phyloP scores from a whole-genome alignment of 2,797 vertebrate species.

The Hirundo rustica region DNA sequence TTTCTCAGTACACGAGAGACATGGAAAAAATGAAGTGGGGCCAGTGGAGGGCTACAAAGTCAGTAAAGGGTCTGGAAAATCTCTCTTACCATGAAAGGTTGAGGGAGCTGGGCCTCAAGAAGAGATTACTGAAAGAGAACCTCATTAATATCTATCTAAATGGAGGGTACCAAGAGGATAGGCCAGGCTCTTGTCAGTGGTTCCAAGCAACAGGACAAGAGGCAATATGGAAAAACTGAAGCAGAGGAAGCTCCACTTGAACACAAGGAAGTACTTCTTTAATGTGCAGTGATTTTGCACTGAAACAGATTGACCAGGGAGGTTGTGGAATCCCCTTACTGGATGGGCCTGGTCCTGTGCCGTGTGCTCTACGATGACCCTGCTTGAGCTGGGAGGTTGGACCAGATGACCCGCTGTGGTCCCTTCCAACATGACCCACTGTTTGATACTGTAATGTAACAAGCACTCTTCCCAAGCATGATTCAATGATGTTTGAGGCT shows the following conservation, averaged over 20 bases:
- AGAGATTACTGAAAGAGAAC: not conserved
- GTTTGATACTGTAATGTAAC: not conserved
- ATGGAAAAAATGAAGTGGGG: not conserved
- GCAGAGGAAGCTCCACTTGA: not conserved
- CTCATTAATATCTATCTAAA: not conserved
- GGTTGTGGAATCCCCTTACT: not conserved
- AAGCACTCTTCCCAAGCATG: not conserved
- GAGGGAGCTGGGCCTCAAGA: not conserved
- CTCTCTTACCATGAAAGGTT: not conserved
- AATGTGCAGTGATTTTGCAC: too few relatives aligned
- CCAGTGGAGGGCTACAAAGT: not conserved
- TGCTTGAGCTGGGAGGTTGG: not conserved
- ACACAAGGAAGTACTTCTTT: not conserved
- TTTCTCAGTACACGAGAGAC: not conserved
- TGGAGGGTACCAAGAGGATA: not conserved
- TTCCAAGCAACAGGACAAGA: not conserved
- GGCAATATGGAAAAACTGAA: not conserved
- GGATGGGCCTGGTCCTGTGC: not conserved
- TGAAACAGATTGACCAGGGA: not conserved
- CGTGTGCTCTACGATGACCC: too few relatives aligned
- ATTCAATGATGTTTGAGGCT: not conserved
- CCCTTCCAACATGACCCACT: not conserved
- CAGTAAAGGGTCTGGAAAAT: not conserved
- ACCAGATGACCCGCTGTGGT: not conserved
- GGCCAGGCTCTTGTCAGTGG: not conserved